These are phyloP conservation scores for Pseudoips prasinana DNA, from an alignment of 2,888 invertebrate species.

Conservation along the genomic window DNA sequence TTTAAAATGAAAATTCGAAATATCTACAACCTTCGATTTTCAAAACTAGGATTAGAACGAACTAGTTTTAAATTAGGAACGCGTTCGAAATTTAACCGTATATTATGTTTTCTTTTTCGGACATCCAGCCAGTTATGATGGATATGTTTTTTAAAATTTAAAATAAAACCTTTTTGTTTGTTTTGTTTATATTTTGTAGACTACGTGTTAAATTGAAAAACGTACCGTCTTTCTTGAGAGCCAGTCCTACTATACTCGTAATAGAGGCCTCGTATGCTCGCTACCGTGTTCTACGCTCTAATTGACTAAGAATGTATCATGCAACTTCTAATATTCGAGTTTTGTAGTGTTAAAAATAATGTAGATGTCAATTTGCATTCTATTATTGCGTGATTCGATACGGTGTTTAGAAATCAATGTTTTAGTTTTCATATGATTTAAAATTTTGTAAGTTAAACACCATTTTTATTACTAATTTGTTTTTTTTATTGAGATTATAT, in stretches of 20 bases:
- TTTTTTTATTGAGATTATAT: no score
- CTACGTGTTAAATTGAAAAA: slow-evolving; percentile 43
- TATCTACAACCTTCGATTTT: slow-evolving; percentile 14
- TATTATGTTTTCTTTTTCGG: neutral
- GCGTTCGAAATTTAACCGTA: slow-evolving; percentile 9
- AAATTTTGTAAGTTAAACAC: no score
- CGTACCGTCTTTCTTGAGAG: slow-evolving; percentile 64
- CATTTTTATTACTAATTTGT: no score
- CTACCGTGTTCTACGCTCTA: slow-evolving; percentile 66
- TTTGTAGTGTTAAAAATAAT: slow-evolving; percentile 35
- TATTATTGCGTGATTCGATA: slow-evolving; percentile 28
- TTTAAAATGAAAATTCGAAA: slow-evolving; percentile 6
- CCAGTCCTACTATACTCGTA: slow-evolving; percentile 47
- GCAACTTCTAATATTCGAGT: slow-evolving; percentile 50
- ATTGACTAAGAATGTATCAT: slow-evolving; percentile 75
- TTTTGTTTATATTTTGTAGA: slow-evolving; percentile 21
- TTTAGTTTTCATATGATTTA: no score
- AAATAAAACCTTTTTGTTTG: slow-evolving; percentile 2
- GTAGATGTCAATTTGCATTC: slow-evolving; percentile 29
- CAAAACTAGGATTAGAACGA: slow-evolving; percentile 16
- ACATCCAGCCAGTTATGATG: no score
- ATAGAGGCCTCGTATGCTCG: slow-evolving; percentile 48
- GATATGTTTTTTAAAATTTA: no score
- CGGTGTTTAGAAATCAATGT: slow-evolving; percentile 17
- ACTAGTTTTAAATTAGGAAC: slow-evolving; percentile 8